Base-by-base conservation (phyloP, 2,888 invertebrate genomes). In the Ctena decussata region DNA sequence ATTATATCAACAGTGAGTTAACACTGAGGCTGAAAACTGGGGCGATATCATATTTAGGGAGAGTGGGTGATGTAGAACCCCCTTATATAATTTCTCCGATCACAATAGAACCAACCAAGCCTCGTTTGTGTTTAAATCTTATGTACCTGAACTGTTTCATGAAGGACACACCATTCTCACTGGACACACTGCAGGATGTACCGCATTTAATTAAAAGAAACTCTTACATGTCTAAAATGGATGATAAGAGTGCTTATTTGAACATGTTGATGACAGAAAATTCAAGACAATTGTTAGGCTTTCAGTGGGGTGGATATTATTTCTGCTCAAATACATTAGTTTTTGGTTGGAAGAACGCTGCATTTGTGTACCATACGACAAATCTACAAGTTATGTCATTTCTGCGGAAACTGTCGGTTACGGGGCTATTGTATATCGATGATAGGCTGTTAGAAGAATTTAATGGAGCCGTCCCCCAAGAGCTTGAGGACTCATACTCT, bases 291-390 rank as follows among this genome's bases (percentile, higher is more conserved):
- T 30, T 78, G 32, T 37, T 78, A n/a, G 46, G 78, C 1, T 78
- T 78, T 37, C 78, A 78, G 37, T 78, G 78, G 71, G 71, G 71
- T 71, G 78, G 78, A 5, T 39, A 78, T 78, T 78, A 78, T 71
- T 78, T 78, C 35, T 44, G 44, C n/a, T 70, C 65, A 65, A 78
- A 78, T 37, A 49, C 77, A 18, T 70, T 78, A 18, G 65, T 46
- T 6, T 78, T 78, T 78, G 78, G 70, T 2, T 78, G 78, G 78
- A 70, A 71, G 37, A 53, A 71, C 24, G 12, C 71, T 53, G 78
- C 78, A 6, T 76, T 39, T 76, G 76, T 76, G 39, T 78, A 78
- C 39, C 46, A 78, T 27, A 71, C 78, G 18, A 35, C 44, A 24
- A 78, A 78, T 71, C 39, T 39, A 71, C n/a, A 65, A 53, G 78